These are phyloP conservation scores for Pangasius krempfi DNA, from an alignment of 2,797 vertebrate genomes.

Conservation along the genomic window DNA sequence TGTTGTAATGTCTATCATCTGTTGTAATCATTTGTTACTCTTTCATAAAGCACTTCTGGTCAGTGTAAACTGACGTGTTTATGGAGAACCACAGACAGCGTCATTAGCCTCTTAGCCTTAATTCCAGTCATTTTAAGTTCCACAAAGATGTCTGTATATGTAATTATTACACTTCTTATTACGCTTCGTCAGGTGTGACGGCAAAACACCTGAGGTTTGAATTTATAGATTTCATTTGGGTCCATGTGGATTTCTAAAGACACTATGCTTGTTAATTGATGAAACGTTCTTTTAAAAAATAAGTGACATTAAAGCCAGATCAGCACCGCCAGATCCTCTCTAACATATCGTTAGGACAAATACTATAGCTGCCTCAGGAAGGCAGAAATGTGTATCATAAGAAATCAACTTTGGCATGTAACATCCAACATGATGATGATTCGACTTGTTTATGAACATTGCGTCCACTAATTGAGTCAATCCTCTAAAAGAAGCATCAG, in stretches of 20 bases:
- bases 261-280: background rate
- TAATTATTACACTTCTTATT: background rate
- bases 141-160: background rate
- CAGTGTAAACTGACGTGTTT: slow-evolving; percentile 70
- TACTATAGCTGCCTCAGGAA: background rate
- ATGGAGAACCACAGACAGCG: slow-evolving; percentile 47
- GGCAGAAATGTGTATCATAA: background rate
- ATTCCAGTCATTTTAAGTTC: slow-evolving; percentile 31
- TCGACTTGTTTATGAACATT: background rate
- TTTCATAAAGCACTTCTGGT: slow-evolving; percentile 58
- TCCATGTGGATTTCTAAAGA: background rate
- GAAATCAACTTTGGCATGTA: background rate
- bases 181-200: background rate
- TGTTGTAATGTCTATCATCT: slow-evolving; percentile 61
- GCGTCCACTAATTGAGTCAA: background rate
- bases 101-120: slow-evolving; percentile 11
- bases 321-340: background rate
- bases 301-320: too few relatives aligned
- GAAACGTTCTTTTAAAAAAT: background rate
- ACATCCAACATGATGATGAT: background rate
- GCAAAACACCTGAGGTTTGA: background rate
- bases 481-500: background rate
- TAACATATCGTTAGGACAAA: background rate
- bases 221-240: background rate
- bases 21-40: slow-evolving; percentile 53